Conservation (phyloP, 1,140 invertebrate genomes). For the Pissodes strobi region DNA sequence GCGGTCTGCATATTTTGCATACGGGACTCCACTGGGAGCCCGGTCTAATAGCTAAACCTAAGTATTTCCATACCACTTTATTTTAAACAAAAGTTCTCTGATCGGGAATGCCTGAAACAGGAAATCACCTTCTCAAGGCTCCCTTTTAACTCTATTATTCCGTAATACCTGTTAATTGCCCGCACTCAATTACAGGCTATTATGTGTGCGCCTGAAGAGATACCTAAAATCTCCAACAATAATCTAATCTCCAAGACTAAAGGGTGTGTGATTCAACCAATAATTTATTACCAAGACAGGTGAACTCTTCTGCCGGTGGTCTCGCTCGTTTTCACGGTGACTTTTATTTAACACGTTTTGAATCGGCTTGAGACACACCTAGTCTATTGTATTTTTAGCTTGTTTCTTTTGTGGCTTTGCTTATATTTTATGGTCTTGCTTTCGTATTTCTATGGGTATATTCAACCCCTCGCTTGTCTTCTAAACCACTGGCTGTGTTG, state of each 20-base stretch:
- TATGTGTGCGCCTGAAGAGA: too few relatives aligned
- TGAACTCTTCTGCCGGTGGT: slow-evolving; percentile 27
- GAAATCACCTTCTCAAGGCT: too few relatives aligned
- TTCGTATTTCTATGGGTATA: slow-evolving; percentile 23
- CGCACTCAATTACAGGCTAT: too few relatives aligned
- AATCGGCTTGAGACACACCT: slow-evolving; percentile 27
- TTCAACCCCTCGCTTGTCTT: slow-evolving; percentile 20
- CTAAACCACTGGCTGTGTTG: not conserved
- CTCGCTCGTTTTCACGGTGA: slow-evolving; percentile 24
- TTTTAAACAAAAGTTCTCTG: too few relatives aligned
- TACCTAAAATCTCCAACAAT: too few relatives aligned
- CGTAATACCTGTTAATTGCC: too few relatives aligned
- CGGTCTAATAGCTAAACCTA: too few relatives aligned
- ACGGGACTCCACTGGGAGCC: too few relatives aligned
- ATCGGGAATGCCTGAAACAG: too few relatives aligned
- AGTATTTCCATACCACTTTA: too few relatives aligned
- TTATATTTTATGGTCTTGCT: slow-evolving; percentile 22
- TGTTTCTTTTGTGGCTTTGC: slow-evolving; percentile 28
- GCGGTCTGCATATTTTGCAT: too few relatives aligned
- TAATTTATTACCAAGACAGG: slow-evolving; percentile 20
- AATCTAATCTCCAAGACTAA: slow-evolving; percentile 6
- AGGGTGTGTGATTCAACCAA: slow-evolving; percentile 14
- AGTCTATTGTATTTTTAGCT: slow-evolving; percentile 30
- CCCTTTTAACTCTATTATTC: too few relatives aligned
- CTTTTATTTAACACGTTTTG: slow-evolving; percentile 32